Percentiles rank a stretch among this genome's conserved stretches.
Evolutionary conservation across 2,113 vertebrate genomes (phyloP).

Genomic region (Anguilla rostrata): DNA sequence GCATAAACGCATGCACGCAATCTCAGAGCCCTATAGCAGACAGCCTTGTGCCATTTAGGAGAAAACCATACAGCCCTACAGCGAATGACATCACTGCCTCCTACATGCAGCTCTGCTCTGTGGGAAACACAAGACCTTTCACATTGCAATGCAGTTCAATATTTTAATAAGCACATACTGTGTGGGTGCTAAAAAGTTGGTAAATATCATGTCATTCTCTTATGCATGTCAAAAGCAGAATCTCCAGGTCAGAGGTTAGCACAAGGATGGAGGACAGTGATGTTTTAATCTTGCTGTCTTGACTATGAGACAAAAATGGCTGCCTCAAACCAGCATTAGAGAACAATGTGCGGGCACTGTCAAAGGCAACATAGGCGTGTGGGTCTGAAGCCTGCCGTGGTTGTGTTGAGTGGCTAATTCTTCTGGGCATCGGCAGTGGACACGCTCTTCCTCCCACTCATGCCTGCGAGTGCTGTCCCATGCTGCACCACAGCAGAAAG

Average conservation of each 20-base stretch:
- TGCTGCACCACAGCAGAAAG: conserved; percentile 2
- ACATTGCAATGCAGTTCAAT: neutral
- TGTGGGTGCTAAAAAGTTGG: neutral
- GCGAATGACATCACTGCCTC: neutral
- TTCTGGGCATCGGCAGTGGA: neutral
- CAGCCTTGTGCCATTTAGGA: neutral
- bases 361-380: neutral
- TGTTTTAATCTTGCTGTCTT: conserved; percentile 47
- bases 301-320: conserved; percentile 53
- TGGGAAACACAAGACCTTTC: neutral
- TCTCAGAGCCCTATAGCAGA: neutral
- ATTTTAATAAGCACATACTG: neutral
- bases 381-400: neutral
- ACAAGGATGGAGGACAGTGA: conserved; percentile 32
- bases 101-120: neutral
- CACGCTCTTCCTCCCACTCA: neutral
- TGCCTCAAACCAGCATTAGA: conserved; percentile 34
- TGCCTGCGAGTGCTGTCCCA: neutral
- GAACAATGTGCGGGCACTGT: conserved; percentile 15
- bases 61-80: neutral
- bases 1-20: neutral
- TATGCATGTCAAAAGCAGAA: neutral
- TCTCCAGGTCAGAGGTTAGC: neutral
- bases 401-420: neutral
- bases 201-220: neutral